Percentiles rank a stretch among this genome's conserved stretches.
These are phyloP conservation scores for Puma concolor DNA, from an alignment of 2,113 vertebrate genomes.

Conservation along the genomic window DNA sequence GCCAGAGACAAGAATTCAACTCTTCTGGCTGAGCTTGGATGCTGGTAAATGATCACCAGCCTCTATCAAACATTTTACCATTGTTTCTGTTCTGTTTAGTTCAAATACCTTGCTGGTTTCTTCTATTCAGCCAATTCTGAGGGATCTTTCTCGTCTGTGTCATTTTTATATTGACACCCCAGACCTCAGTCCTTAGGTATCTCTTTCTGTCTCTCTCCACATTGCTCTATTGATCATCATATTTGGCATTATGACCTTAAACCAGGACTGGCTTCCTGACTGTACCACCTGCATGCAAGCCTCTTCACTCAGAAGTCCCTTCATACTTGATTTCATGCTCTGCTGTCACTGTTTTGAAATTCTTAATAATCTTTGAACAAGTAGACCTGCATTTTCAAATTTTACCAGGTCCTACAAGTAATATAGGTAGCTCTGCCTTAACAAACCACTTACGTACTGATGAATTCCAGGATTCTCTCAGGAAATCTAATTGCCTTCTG, in stretches of 20 bases:
- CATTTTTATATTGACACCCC: not conserved
- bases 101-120: not conserved
- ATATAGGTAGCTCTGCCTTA: not conserved
- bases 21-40: not conserved
- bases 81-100: not conserved
- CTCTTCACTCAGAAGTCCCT: not conserved
- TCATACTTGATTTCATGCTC: not conserved
- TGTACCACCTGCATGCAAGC: not conserved
- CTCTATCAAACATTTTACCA: not conserved
- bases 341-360: not conserved
- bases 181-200: not conserved
- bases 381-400: not conserved
- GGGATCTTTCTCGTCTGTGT: not conserved
- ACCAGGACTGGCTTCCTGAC: not conserved
- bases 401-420: not conserved
- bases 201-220: not conserved
- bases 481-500: not conserved
- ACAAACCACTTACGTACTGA: not conserved
- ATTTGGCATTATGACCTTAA: not conserved
- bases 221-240: not conserved
- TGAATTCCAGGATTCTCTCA: not conserved
- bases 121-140: not conserved
- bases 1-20: not conserved
- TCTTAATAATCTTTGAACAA: not conserved
- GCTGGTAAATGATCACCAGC: not conserved